Percentiles rank a stretch among this genome's conserved stretches.
phyloP scores from a whole-genome alignment of 1,140 invertebrate genomes.

The Cherax quadricarinatus region DNA sequence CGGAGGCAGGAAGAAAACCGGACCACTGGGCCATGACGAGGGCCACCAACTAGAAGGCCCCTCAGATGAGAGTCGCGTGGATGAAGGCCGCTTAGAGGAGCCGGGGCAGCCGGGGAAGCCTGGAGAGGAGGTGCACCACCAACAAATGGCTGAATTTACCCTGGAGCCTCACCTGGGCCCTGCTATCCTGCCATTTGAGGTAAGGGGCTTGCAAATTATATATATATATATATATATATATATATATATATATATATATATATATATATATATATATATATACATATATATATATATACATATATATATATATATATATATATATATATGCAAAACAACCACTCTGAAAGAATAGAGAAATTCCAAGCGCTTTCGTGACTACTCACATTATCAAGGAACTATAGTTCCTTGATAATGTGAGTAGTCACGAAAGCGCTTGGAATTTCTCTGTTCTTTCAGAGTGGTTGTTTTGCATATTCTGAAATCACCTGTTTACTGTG shows the following conservation, averaged over 20 bases:
- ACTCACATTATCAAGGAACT: no score
- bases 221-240: not conserved
- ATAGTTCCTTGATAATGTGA: no score
- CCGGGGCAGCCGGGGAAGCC: not conserved
- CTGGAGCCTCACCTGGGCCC: conserved; percentile 55
- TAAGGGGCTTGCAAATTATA: not conserved
- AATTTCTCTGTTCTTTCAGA: no score
- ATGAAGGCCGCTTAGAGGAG: not conserved
- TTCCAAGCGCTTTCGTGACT: no score
- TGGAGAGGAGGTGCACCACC: not conserved
- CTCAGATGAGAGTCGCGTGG: not conserved
- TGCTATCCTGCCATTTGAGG: conserved; percentile 53
- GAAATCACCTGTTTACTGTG: no score
- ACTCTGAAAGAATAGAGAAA: no score
- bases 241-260: conserved; percentile 13
- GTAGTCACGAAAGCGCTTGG: no score
- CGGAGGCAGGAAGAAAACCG: not conserved
- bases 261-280: not conserved
- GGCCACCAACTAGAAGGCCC: not conserved
- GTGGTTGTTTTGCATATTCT: no score
- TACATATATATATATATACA: no score
- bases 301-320: no score
- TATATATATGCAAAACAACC: no score
- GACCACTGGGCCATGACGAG: not conserved
- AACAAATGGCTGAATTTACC: conserved; percentile 57